Base-by-base conservation (phyloP, 1,140 invertebrate species). In the Phthorimaea operculella region DNA sequence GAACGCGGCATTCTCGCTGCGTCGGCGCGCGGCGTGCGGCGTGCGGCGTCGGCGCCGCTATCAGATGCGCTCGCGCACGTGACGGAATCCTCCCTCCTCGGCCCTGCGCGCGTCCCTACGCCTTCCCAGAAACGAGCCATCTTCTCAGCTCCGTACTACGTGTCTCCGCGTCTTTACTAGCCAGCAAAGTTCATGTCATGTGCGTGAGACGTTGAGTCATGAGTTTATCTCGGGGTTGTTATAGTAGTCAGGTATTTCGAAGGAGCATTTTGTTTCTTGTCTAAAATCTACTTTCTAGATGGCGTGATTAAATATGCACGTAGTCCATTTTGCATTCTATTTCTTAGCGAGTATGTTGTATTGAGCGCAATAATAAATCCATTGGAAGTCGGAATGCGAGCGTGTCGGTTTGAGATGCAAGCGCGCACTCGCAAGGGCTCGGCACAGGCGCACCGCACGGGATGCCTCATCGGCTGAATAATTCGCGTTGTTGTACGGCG, bases 51-150 rank as follows among this genome's bases (percentile, higher is more conserved):
- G 55, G 50, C 58, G 54, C 57, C 54, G 50, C 57, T 80, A 76
- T 78, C 77, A 62, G 72, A 78, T 76, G 59, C 60, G 57, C 65
- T 52, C 14, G 63, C 60, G 68, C 72, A 80, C 77, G 75, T 80
- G 77, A 73, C 67, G 74, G 71, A 60, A 78, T 74, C 67, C 62
- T 58, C 62, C 52, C 65, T 62, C 58, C 52, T 55, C 64, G 51
- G 58, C 53, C 66, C 42, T 34, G 44, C 36, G 33, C 44, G 11
- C 15, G 15, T 15, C n/a, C 44, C 44, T 16, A 33, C 58, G 11
- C 64, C 62, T 74, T 75, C 72, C 57, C 52, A 63, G 65, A 70
- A 72, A 68, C 59, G 61, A 58, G 61, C 63, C 66, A 68, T 64
- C 62, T 54, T 17, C 16, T 47, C 44, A 47, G 44, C 14, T 47